These are phyloP conservation scores for Gymnosoma rotundatum DNA, from an alignment of 2,888 invertebrate species.

Conservation along the genomic window DNA sequence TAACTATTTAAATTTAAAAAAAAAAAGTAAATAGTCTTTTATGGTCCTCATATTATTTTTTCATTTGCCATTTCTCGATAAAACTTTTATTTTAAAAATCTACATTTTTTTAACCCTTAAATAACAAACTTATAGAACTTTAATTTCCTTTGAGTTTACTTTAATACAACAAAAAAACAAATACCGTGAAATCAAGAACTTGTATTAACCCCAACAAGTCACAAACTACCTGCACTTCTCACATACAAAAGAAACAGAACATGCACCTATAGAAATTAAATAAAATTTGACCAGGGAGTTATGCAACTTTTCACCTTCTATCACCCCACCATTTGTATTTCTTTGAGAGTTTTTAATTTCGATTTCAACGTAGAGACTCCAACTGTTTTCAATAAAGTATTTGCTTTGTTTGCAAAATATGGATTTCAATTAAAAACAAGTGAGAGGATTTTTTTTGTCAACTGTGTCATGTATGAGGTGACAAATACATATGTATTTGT, in stretches of 20 bases:
- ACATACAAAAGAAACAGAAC: not conserved
- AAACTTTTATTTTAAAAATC: too few species aligned
- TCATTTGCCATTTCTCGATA: not conserved
- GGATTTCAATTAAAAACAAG: too few species aligned
- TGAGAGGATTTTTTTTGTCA: too few species aligned
- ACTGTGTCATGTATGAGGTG: too few species aligned
- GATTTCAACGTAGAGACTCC: not conserved
- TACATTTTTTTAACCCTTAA: not conserved
- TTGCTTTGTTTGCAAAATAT: not conserved
- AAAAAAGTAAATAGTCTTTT: too few species aligned
- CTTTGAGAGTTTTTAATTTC: not conserved
- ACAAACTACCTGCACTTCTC: not conserved
- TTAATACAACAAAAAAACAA: slow-evolving; percentile 36
- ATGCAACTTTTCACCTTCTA: not conserved
- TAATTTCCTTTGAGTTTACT: slow-evolving; percentile 53
- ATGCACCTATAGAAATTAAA: slow-evolving; percentile 8
- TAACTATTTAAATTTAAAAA: too few species aligned
- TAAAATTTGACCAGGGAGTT: not conserved
- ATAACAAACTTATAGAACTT: not conserved
- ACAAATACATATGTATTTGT: too few species aligned
- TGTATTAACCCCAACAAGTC: slow-evolving; percentile 40
- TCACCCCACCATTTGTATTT: slow-evolving; percentile 2
- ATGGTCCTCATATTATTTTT: not conserved
- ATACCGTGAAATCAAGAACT: slow-evolving; percentile 31
- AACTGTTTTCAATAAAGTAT: slow-evolving; percentile 30